Base-by-base conservation (phyloP, 2,888 invertebrate genomes). In the Eurytoma adleriae region DNA sequence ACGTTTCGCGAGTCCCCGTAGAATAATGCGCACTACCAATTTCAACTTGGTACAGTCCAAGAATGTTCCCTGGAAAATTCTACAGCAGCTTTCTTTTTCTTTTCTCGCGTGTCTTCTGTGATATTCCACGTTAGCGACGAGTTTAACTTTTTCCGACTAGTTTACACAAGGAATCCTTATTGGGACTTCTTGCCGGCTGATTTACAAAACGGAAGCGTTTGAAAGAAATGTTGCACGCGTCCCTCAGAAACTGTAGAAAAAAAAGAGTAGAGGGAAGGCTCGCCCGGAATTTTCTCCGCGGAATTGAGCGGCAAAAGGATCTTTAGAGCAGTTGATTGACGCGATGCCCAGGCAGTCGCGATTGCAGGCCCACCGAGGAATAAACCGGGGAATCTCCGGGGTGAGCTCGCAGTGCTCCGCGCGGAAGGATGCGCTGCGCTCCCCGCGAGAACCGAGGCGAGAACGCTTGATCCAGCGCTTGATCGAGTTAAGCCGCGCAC, bases 401-500 rank as follows among this genome's bases (percentile, higher is more conserved):
- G n/a, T n/a, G 54, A 2, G n/a, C n/a, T n/a, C 54, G 54, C n/a
- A 14, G n/a, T 54, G 3, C n/a, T 54, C 54, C n/a, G 16, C n/a
- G 16, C n/a, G n/a, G n/a, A 54, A 54, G 54, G 40, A 14, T 54
- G 16, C 14, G 7, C 20, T 40, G 48, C 24, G 57, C 57, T 62
- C 50, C 50, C 0, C 24, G 27, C 56, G 20, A 71, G 78, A 50
- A n/a, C n/a, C 50, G 27, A 1, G n/a, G 12, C 13, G 66, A 71
- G 67, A 61, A 59, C 52, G 56, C 24, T 10, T 50, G n/a, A n/a
- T 59, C 7, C 16, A 20, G 48, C 74, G 62, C 77, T 83, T 85
- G 85, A 87, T 87, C 86, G 85, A 86, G 85, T 86, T 86, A 85
- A 85, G 78, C 72, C 83, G 69, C 78, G 77, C 80, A 86, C 85